A percentile compares a stretch with the other conserved stretches of the same genome.
Evolutionary conservation across 2,113 vertebrate species (phyloP).

Genomic region (Bujurquina vittata): DNA sequence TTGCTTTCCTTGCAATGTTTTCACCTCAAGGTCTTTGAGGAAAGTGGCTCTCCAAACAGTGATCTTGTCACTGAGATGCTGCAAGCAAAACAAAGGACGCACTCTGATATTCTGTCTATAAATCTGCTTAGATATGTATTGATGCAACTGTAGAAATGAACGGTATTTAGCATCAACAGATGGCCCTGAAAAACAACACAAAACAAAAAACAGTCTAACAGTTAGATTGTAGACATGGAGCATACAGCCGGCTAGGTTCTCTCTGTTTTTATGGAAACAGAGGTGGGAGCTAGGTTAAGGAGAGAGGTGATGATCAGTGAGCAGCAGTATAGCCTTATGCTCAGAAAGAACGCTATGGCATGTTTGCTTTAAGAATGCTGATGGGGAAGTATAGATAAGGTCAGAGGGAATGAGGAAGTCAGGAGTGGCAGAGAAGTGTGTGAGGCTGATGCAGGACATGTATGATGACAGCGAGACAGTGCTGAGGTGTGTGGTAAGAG

Average conservation of each 20-base stretch:
- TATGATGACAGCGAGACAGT: accelerated
- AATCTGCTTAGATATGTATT: background rate
- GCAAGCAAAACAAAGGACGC: background rate
- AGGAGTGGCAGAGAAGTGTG: background rate
- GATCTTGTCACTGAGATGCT: background rate
- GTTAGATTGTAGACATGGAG: accelerated
- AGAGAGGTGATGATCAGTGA: background rate
- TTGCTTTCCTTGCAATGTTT: conserved; percentile 44
- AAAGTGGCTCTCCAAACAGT: background rate
- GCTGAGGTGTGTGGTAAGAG: accelerated
- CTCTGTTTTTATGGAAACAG: background rate
- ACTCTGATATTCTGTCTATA: background rate
- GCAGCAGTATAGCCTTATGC: background rate
- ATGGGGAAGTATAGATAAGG: background rate
- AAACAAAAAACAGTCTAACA: background rate
- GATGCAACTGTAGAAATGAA: background rate
- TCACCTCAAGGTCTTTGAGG: conserved; percentile 47
- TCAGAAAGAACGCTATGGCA: accelerated
- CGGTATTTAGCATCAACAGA: accelerated
- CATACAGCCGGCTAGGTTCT: background rate
- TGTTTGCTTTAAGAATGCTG: background rate
- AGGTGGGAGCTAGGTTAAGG: background rate
- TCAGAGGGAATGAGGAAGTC: background rate
- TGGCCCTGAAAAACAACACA: background rate
- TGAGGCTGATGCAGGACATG: background rate